Evolutionary conservation across 2,888 invertebrate genomes (phyloP), one percentile per base, ranked within the genome.

Genomic region (Tetanocera ferruginea): DNA sequence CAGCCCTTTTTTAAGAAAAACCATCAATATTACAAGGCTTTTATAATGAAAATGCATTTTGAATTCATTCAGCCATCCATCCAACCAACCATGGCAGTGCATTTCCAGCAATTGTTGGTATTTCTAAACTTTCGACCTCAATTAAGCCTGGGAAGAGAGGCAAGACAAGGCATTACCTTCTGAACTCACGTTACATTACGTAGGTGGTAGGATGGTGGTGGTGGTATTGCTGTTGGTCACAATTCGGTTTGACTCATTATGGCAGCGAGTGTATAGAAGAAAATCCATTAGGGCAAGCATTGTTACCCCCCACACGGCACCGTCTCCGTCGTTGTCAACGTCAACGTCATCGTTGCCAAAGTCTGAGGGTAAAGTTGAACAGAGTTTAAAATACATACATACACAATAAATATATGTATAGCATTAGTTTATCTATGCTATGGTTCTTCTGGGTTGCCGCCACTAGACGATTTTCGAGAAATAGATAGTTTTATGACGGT

Each of bases 41-140:
- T 43, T 43, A 14, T 43, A 43, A 43, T 43, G 43, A 43, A 43
- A 43, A 11, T 43, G 43, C 43, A 43, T 43, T 43, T 19, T 23
- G n/a, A 19, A 55, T 5, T 17, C 4, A 52, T 4, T 55, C 55
- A 55, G 1, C 55, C 55, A 55, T 55, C 55, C 19, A 19, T 5
- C 19, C 14, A 6, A 6, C 49, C 6, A 49, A 49, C 49, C 19
- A 19, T 19, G 19, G 55, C 8, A 55, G 9, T 31, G 31, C 17
- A 31, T 64, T n/a, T 17, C 3, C n/a, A 51, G 31, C 43, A 49
- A 52, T 31, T 43, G 69, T 69, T 51, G 73, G 64, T 82, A 82
- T 85, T 85, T 87, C 85, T 43, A 84, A 88, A 85, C 87, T 84
- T 84, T 86, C 89, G 88, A 88, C 88, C 88, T 88, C 86, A 87